A percentile compares a stretch with the other conserved stretches of the same genome.
Evolutionary conservation across 2,888 invertebrate species (phyloP).

Genomic region (Villa cingulata): DNA sequence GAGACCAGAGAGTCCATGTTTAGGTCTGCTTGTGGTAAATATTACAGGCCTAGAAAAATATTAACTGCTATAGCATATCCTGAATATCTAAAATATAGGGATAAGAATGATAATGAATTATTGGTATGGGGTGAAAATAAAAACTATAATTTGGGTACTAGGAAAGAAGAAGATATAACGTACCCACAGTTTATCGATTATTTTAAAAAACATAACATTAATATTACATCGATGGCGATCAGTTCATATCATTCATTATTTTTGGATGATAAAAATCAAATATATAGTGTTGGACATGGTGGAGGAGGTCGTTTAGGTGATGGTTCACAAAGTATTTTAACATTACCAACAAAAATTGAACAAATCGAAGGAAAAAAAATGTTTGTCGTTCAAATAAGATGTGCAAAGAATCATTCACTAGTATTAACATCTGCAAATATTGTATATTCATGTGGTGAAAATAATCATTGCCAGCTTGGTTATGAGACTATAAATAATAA

Average conservation of each 20-base stretch:
- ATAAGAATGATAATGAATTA: constrained; percentile 45
- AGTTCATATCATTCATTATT: constrained; percentile 32
- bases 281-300: constrained; percentile 70
- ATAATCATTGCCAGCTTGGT: constrained; percentile 51
- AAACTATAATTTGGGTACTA: constrained; percentile 70
- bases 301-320: constrained; percentile 61
- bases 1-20: too few relatives aligned
- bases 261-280: constrained; percentile 29
- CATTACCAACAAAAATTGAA: constrained; percentile 25
- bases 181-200: constrained; percentile 52
- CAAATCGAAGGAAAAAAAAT: constrained; percentile 25
- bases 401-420: constrained; percentile 31
- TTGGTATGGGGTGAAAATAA: constrained; percentile 77
- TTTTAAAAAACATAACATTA: constrained; percentile 48
- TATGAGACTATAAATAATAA: constrained; percentile 39
- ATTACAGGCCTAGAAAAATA: too few relatives aligned
- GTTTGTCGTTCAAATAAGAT: constrained; percentile 27
- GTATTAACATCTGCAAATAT: constrained; percentile 26
- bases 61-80: too few relatives aligned
- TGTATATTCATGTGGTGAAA: constrained; percentile 49
- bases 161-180: constrained; percentile 47
- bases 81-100: too few relatives aligned
- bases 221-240: constrained; percentile 44
- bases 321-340: constrained; percentile 42
- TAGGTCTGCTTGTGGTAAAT: too few relatives aligned